Conservation (phyloP, 2,113 vertebrate species). For the Taurulus bubalis region DNA sequence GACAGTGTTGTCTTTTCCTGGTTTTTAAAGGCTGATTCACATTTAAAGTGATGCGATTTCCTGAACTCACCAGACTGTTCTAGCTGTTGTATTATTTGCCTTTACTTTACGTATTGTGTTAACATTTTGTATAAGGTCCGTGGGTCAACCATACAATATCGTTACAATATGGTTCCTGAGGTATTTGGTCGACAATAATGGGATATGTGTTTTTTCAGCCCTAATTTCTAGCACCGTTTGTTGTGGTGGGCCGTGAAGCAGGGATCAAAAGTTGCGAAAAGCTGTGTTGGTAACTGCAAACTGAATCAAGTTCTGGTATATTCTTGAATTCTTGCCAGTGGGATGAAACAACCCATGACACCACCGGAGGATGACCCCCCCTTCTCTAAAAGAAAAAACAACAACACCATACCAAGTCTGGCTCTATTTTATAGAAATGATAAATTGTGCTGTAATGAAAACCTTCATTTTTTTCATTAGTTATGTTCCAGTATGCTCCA, state of each 20-base stretch:
- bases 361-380: too few relatives aligned
- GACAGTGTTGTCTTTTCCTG: not conserved
- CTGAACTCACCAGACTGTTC: not conserved
- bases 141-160: too few relatives aligned
- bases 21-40: not conserved
- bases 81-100: too few relatives aligned
- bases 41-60: not conserved
- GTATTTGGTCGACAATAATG: too few relatives aligned
- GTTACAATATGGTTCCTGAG: too few relatives aligned
- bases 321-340: not conserved
- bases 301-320: not conserved
- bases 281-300: not conserved
- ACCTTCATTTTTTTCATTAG: not conserved
- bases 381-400: not conserved
- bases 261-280: not conserved
- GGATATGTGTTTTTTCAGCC: too few relatives aligned
- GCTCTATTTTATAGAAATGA: not conserved
- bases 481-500: not conserved
- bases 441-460: constrained; percentile 1
- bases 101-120: not conserved
- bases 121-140: too few relatives aligned
- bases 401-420: not conserved
- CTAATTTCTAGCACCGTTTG: not conserved
- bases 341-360: not conserved
- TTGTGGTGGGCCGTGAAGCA: not conserved